phyloP scores from a whole-genome alignment of 2,888 invertebrate genomes.

The Tromatobia lineatoria region DNA sequence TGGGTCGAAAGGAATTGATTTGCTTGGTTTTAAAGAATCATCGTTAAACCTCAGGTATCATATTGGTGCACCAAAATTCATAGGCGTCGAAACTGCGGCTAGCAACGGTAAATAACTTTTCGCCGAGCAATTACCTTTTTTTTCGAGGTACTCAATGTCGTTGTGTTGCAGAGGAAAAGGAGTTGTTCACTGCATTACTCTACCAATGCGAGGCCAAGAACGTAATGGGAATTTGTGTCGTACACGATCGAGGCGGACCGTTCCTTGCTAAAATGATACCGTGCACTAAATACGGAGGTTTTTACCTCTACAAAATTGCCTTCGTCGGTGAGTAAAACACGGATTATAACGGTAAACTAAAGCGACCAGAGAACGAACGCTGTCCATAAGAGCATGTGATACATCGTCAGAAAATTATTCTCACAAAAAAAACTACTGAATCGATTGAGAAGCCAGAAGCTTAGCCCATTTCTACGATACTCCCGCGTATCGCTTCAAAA shows the following conservation, averaged over 20 bases:
- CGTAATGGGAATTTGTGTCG: slow-evolving; percentile 66
- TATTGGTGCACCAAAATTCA: slow-evolving; percentile 64
- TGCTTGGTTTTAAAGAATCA: slow-evolving; percentile 70
- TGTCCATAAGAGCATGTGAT: too few species aligned
- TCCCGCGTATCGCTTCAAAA: too few species aligned
- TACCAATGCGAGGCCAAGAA: slow-evolving; percentile 54
- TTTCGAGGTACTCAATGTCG: background rate
- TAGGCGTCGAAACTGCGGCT: slow-evolving; percentile 50
- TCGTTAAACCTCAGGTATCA: slow-evolving; percentile 65
- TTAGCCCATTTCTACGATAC: too few species aligned
- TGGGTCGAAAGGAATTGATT: slow-evolving; percentile 65
- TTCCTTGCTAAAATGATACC: slow-evolving; percentile 65
- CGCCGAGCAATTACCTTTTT: background rate
- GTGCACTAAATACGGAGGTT: slow-evolving; percentile 54
- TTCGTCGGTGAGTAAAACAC: slow-evolving; percentile 14
- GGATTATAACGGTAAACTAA: slow-evolving; percentile 37
- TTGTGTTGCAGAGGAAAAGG: slow-evolving; percentile 61
- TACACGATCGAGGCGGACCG: slow-evolving; percentile 44
- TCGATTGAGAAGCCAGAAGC: too few species aligned
- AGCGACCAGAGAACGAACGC: background rate
- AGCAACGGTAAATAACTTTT: slow-evolving; percentile 36
- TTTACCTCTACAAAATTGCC: slow-evolving; percentile 65
- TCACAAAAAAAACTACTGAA: too few species aligned
- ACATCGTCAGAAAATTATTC: too few species aligned
- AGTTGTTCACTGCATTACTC: slow-evolving; percentile 67